phyloP scores from a whole-genome alignment of 2,797 vertebrate species.

The Echeneis naucrates region DNA sequence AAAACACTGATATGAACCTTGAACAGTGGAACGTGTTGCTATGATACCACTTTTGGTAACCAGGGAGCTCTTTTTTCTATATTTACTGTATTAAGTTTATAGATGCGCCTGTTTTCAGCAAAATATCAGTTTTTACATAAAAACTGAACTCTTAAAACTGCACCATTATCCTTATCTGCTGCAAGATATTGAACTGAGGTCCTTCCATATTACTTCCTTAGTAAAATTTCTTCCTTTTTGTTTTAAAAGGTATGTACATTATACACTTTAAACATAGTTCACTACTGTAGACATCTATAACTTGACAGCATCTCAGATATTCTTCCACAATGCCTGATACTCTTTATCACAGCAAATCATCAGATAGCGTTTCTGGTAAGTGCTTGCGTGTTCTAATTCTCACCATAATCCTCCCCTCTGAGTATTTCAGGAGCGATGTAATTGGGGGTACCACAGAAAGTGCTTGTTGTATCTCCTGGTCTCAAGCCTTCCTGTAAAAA shows the following conservation, averaged over 20 bases:
- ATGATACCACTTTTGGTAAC: constrained; percentile 52
- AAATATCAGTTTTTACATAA: constrained; percentile 4
- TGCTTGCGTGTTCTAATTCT: constrained; percentile 46
- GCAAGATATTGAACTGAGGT: constrained; percentile 6
- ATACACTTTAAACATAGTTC: background rate
- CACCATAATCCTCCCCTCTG: constrained; percentile 98
- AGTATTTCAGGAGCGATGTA: constrained; percentile 99
- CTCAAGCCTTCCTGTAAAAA: constrained; percentile 93
- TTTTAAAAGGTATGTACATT: background rate
- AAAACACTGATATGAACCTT: constrained; percentile 2
- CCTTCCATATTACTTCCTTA: background rate
- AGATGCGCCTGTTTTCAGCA: background rate
- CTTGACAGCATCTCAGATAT: constrained; percentile 22
- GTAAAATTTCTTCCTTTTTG: background rate
- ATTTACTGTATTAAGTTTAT: constrained; percentile 32
- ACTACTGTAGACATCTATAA: background rate
- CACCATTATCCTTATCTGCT: background rate
- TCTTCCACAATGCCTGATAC: constrained; percentile 10
- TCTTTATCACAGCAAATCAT: constrained; percentile 13
- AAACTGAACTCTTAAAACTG: constrained; percentile 14
- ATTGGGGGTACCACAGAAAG: constrained; percentile 98
- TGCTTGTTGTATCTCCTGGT: constrained; percentile 98
- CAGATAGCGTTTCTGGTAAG: constrained; percentile 27
- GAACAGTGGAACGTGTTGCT: constrained; percentile 43
- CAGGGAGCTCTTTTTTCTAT: constrained; percentile 42